Evolutionary conservation across 2,797 vertebrate species (phyloP), one percentile per base, ranked within the genome.

Genomic region (Acestrorhynchus altus): DNA sequence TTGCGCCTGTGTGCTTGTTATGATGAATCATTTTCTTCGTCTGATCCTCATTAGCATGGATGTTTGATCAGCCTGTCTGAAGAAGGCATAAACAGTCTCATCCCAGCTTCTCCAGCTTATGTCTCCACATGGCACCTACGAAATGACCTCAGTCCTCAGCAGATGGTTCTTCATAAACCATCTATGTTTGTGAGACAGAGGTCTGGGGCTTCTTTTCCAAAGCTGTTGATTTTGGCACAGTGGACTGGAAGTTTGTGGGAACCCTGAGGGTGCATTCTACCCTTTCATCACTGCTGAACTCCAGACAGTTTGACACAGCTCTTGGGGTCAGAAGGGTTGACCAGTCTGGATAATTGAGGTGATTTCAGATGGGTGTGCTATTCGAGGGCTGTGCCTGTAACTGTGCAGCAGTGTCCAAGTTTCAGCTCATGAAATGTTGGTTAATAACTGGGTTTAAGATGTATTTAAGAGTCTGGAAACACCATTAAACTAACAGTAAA

Each of bases 11-110:
- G 71, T 73, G 57, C 67, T 78, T 35, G 52, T 63, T 77, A 72
- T 56, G 66, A 15, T 67, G 78, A 76, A 72, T 83, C 74, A 60
- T 75, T 15, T 76, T 74, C 28, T 57, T 73, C 63, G 63, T 84
- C 81, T 85, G 81, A 80, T 82, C 65, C 68, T 63, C 57, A 77
- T 85, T 76, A 66, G 12, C 47, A 73, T 71, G 51, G n/a, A 52
- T 9, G 9, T 56, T 79, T 54, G 20, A 72, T 42, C 16, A 56
- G 72, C 76, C 69, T 56, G 52, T 56, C 52, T 56, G 22, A 56
- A 56, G 20, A 11, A 64, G 76, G 65, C 13, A 51, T 76, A 81
- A 74, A 80, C 47, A 1, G 47, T 44, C 83, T 81, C 67, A 61
- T 80, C 72, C 54, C 42, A 61, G 12, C 22, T 24, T 56, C 52